Base-by-base conservation (phyloP, 2,888 invertebrate species). In the Galerucella calmariensis region DNA sequence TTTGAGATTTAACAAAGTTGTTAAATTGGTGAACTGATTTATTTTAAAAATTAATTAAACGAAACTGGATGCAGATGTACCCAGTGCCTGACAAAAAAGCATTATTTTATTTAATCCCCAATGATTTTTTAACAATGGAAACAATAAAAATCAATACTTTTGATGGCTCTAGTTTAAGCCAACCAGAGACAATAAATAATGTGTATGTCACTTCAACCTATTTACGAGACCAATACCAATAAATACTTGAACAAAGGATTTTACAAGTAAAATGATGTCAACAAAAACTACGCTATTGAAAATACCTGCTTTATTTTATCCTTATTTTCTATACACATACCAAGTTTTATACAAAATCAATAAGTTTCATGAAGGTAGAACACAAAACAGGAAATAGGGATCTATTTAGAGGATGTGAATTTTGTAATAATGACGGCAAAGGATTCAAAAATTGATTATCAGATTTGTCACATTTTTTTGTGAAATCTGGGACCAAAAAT, bases 241-340 rank as follows among this genome's bases (percentile, higher is more conserved):
- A n/a, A 51, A 51, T 14, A 51, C 14, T n/a, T n/a, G 51, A 51
- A 51, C n/a, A 51, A 51, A 51, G 51, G n/a, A n/a, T 5, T 51
- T 51, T 51, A n/a, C 51, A n/a, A n/a, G n/a, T 51, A n/a, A 51
- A 51, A 51, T 51, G 51, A 14, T 51, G n/a, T 51, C n/a, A 51
- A 51, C 51, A 51, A n/a, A 51, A 14, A 51, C n/a, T 14, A 8
- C 51, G 51, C 51, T 51, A n/a, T 51, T 51, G 51, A n/a, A 51
- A 51, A 51, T 51, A 51, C n/a, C 14, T 51, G 51, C 4, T 51
- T 51, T 51, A 14, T 51, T 51, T 51, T 11, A n/a, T n/a, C 5
- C 8, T 51, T n/a, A 51, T 51, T n/a, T 8, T 51, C n/a, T 51
- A 8, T 14, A 51, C 51, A 51, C 51, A 51, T 51, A 8, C n/a